Conservation (phyloP, 2,113 vertebrate genomes). For the Misgurnus mizolepis region DNA sequence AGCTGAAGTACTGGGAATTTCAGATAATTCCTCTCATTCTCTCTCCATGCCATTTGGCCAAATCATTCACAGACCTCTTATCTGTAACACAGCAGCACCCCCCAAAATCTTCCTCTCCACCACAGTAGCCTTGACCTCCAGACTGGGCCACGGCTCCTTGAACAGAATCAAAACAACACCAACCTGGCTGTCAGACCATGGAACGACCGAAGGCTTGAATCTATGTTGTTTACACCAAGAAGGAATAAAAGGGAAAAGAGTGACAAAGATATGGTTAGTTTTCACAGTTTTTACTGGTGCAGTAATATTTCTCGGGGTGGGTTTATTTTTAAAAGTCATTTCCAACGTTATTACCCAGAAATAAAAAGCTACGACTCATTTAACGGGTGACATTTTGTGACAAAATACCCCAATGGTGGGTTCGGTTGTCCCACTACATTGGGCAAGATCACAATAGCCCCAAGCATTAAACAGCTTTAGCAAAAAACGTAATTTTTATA, state of each 20-base stretch:
- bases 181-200: constrained; percentile 21
- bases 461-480: not conserved
- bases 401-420: too few species aligned
- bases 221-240: constrained; percentile 23
- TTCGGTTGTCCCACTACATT: too few species aligned
- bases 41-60: constrained; percentile 61
- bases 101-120: constrained; percentile 44
- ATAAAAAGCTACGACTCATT: too few species aligned
- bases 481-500: too few species aligned
- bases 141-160: constrained; percentile 39
- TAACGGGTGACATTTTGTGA: too few species aligned
- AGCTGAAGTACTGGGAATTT: constrained; percentile 66
- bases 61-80: constrained; percentile 68
- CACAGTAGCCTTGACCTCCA: constrained; percentile 59
- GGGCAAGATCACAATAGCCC: too few species aligned
- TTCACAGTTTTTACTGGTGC: too few species aligned
- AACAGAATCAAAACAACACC: constrained; percentile 39
- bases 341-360: too few species aligned
- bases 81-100: constrained; percentile 58
- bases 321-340: too few species aligned
- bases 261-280: not conserved
- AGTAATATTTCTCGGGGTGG: too few species aligned
- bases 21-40: constrained; percentile 68
- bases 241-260: constrained; percentile 6
- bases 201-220: constrained; percentile 19